phyloP scores from a whole-genome alignment of 1,140 invertebrate species.

The Euura saliciscinereae region DNA sequence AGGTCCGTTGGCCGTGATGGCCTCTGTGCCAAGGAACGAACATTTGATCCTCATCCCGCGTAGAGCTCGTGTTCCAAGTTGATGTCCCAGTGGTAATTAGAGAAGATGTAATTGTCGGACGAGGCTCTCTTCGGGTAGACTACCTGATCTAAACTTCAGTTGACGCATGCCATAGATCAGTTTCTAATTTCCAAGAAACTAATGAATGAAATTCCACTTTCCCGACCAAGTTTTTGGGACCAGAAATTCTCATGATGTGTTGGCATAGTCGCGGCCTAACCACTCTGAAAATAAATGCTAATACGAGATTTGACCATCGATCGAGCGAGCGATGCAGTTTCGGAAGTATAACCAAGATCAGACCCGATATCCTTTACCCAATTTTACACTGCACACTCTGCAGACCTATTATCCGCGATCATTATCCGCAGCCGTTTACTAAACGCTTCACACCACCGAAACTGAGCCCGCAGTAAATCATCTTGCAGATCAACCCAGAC shows the following conservation, averaged over 20 bases:
- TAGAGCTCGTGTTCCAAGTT: not conserved
- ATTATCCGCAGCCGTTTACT: constrained; percentile 24
- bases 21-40: not conserved
- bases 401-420: constrained; percentile 22
- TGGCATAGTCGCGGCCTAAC: not conserved
- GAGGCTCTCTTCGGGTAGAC: not conserved
- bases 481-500: constrained; percentile 16
- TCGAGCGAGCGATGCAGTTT: not conserved
- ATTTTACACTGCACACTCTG: not conserved
- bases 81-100: constrained; percentile 4
- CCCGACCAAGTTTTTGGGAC: not conserved
- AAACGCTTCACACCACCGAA: not conserved
- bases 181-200: constrained; percentile 2
- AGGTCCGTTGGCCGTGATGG: not conserved
- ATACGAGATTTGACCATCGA: not conserved
- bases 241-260: no score
- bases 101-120: constrained; percentile 2
- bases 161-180: not conserved
- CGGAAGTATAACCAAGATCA: not conserved
- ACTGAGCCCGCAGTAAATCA: not conserved
- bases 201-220: constrained; percentile 1
- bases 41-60: not conserved
- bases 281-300: not conserved
- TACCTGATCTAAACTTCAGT: not conserved
- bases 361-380: not conserved